Percentiles rank a stretch among this genome's conserved stretches.
Evolutionary conservation across 2,888 invertebrate species (phyloP).

Genomic region (Mycalesis mineus): DNA sequence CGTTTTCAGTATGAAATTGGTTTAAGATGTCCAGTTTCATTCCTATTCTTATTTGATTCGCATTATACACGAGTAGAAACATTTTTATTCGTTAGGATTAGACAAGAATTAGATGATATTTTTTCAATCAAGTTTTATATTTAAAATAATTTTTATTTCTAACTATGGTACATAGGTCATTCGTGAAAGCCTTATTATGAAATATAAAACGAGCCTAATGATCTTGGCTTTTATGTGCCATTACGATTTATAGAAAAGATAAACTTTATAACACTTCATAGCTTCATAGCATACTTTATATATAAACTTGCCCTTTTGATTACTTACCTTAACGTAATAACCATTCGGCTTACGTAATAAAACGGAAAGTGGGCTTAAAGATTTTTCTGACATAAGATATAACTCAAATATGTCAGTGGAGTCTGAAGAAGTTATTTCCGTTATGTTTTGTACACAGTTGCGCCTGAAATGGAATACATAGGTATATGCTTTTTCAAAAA

Average conservation of each 20-base stretch:
- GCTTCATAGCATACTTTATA: background rate
- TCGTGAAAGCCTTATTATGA: background rate
- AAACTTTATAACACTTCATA: background rate
- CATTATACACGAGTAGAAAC: too few species aligned
- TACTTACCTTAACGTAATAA: conserved; percentile 47
- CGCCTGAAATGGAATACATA: conserved; percentile 37
- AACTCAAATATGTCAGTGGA: conserved; percentile 45
- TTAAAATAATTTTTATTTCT: too few species aligned
- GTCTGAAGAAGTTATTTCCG: conserved; percentile 37
- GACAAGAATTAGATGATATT: too few species aligned
- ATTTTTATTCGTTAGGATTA: too few species aligned
- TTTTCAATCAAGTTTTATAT: too few species aligned
- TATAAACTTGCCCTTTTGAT: background rate
- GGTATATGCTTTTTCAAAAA: too few species aligned
- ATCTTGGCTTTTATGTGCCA: background rate
- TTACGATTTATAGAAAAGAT: conserved; percentile 1
- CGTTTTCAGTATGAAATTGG: too few species aligned
- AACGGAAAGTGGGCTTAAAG: conserved; percentile 47
- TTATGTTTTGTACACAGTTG: conserved; percentile 52
- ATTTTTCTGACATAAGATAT: conserved; percentile 42
- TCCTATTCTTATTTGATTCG: too few species aligned
- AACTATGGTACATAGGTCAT: background rate
- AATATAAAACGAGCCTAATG: background rate
- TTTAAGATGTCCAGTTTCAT: too few species aligned
- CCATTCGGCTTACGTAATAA: conserved; percentile 47